phyloP scores from a whole-genome alignment of 1,140 invertebrate species.

The Lutraria rhynchaena region DNA sequence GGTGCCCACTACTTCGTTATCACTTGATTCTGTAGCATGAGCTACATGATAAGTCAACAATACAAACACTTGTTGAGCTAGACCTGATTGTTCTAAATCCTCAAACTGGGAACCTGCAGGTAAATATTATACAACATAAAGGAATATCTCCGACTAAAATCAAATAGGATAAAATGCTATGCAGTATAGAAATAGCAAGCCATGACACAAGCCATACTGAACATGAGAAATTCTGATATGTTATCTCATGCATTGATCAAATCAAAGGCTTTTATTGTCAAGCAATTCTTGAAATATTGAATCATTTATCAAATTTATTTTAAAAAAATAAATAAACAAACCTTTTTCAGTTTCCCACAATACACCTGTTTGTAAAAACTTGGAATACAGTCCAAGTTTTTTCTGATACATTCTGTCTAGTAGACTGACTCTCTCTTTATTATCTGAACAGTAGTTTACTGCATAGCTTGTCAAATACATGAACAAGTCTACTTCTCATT shows the following conservation, averaged over 20 bases:
- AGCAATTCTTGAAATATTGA: too few species aligned
- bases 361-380: slow-evolving; percentile 81
- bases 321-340: too few species aligned
- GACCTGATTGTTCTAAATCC: slow-evolving; percentile 79
- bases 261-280: too few species aligned
- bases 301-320: too few species aligned
- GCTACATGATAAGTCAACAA: slow-evolving; percentile 81
- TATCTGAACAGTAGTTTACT: slow-evolving; percentile 77
- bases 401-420: slow-evolving; percentile 78
- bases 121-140: too few species aligned
- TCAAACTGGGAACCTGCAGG: slow-evolving; percentile 75
- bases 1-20: slow-evolving; percentile 78
- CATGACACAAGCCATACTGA: too few species aligned
- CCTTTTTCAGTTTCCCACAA: slow-evolving; percentile 81
- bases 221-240: too few species aligned
- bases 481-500: slow-evolving; percentile 80
- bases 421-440: slow-evolving; percentile 73
- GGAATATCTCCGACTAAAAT: too few species aligned
- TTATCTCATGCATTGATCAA: too few species aligned
- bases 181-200: too few species aligned
- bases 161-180: too few species aligned
- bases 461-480: slow-evolving; percentile 81
- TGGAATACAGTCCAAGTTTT: slow-evolving; percentile 82
- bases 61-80: slow-evolving; percentile 81
- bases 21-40: slow-evolving; percentile 79